Conservation (phyloP, 2,888 invertebrate species). For the Mycalesis mineus region DNA sequence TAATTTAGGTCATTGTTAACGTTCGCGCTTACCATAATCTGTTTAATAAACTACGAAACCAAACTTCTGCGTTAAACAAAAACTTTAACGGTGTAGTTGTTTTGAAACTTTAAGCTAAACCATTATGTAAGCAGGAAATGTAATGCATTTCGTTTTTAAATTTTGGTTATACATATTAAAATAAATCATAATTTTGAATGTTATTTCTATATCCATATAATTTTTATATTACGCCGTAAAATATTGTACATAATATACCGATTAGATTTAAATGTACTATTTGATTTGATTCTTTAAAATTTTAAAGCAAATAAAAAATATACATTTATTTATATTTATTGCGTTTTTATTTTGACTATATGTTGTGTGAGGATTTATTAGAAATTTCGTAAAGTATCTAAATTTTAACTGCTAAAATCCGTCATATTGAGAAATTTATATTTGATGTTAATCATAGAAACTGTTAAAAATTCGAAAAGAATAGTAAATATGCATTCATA, state of each 20-base stretch:
- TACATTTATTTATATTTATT: no score
- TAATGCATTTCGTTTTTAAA: conserved; percentile 27
- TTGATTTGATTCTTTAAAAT: no score
- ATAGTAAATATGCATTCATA: no score
- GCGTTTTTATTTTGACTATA: no score
- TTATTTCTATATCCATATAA: neutral
- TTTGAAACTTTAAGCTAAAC: conserved; percentile 38
- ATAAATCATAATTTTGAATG: neutral
- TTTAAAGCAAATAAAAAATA: no score
- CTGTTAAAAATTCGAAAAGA: no score
- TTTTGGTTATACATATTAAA: conserved; percentile 24
- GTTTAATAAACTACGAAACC: conserved; percentile 40
- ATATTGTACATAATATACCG: neutral
- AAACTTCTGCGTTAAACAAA: conserved; percentile 46
- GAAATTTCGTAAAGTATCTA: no score
- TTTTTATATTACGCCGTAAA: neutral
- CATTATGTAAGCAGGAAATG: conserved; percentile 18
- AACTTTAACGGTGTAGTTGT: conserved; percentile 41
- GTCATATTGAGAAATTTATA: no score
- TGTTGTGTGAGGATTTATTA: no score
- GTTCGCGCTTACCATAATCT: conserved; percentile 36
- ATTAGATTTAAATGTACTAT: no score
- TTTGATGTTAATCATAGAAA: no score
- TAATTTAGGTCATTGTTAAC: conserved; percentile 33
- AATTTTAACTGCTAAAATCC: no score